Percentiles rank a stretch among this genome's conserved stretches.
phyloP scores from a whole-genome alignment of 2,113 vertebrate genomes.

The Genyomyrus donnyi region DNA sequence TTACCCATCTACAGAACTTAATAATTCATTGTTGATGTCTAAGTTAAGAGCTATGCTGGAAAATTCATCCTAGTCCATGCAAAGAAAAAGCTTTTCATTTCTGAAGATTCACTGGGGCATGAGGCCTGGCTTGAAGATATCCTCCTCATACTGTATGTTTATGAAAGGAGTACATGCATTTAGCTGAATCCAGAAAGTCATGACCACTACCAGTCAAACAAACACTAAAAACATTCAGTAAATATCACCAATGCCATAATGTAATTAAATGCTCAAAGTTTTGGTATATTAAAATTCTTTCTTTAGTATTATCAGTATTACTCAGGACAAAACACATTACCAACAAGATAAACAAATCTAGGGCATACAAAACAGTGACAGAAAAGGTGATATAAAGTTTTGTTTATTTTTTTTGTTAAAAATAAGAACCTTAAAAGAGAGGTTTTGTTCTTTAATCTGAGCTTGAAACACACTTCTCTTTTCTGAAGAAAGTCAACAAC shows the following conservation, averaged over 20 bases:
- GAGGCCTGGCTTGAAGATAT: background rate
- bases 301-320: background rate
- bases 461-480: background rate
- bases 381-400: background rate
- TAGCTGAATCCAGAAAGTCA: background rate
- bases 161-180: background rate
- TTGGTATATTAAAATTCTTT: background rate
- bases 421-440: background rate
- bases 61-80: background rate
- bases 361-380: background rate
- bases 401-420: background rate
- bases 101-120: background rate
- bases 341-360: background rate
- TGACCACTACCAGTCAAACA: background rate
- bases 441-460: background rate
- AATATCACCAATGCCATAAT: background rate
- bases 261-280: background rate
- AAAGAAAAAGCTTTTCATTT: background rate
- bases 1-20: background rate
- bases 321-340: background rate
- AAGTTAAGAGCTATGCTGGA: background rate
- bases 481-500: background rate
- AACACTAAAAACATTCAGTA: background rate
- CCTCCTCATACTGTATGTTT: background rate
- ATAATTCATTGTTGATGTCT: background rate